Evolutionary conservation across 2,797 vertebrate species (phyloP).

Genomic region (Pseudochirops corinnae): DNA sequence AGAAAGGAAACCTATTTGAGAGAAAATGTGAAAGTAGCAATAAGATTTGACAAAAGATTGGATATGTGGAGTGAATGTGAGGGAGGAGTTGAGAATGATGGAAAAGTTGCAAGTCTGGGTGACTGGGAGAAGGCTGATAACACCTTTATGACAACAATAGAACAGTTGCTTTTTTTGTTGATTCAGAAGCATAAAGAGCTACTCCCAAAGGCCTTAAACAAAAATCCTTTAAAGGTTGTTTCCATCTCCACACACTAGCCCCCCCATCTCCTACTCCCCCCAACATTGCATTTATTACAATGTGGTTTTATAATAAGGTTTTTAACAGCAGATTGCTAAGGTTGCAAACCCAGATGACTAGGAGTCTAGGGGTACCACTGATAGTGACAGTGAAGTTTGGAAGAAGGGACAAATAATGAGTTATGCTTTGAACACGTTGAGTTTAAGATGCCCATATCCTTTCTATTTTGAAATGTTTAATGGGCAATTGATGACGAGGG

Average conservation of each 20-base stretch:
- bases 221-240: neutral
- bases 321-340: neutral
- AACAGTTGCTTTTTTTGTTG: neutral
- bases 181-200: neutral
- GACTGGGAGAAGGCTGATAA: neutral
- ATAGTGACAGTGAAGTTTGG: neutral
- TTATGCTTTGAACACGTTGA: neutral
- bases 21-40: neutral
- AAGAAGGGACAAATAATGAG: neutral
- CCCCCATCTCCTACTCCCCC: neutral
- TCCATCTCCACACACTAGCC: neutral
- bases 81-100: neutral
- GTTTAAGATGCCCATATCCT: neutral
- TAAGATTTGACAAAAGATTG: neutral
- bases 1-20: neutral
- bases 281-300: neutral
- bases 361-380: neutral
- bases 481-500: neutral
- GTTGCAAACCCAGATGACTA: neutral
- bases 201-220: neutral
- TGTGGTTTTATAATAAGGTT: neutral
- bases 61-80: neutral
- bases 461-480: neutral
- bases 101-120: too few species aligned
- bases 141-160: neutral